A percentile compares a stretch with the other conserved stretches of the same genome.
phyloP scores from a whole-genome alignment of 2,888 invertebrate genomes.

The Eurytoma adleriae region DNA sequence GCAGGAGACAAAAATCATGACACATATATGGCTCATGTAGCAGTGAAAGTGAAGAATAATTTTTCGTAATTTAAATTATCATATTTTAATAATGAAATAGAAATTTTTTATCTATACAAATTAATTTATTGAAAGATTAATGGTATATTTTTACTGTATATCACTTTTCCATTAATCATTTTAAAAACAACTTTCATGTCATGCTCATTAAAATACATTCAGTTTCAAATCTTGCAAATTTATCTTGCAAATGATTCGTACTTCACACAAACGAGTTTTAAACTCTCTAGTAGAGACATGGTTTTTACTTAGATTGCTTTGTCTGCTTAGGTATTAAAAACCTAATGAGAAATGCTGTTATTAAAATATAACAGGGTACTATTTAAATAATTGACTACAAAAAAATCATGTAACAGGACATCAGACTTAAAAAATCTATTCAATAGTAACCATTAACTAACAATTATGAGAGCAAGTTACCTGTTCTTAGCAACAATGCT shows the following conservation, averaged over 20 bases:
- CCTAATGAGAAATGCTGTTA: conserved; percentile 32
- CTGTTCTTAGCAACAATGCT: conserved; percentile 69
- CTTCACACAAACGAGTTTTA: conserved; percentile 2
- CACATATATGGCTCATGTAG: too few relatives aligned
- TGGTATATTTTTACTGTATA: background rate
- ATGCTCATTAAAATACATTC: background rate
- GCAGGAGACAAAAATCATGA: too few relatives aligned
- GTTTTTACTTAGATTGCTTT: conserved; percentile 38
- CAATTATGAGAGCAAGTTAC: conserved; percentile 68
- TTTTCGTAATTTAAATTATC: background rate
- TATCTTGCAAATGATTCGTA: conserved; percentile 27
- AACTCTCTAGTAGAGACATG: background rate
- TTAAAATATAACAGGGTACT: conserved; percentile 32
- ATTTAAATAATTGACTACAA: conserved; percentile 38
- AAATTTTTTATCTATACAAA: background rate
- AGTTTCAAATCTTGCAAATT: background rate
- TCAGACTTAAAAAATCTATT: conserved; percentile 31
- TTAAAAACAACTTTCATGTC: background rate
- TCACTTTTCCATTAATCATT: background rate
- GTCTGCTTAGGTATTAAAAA: conserved; percentile 42
- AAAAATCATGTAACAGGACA: conserved; percentile 39
- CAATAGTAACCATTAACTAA: conserved; percentile 61
- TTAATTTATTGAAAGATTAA: background rate
- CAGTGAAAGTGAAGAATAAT: too few relatives aligned
- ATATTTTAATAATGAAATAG: background rate